Conservation (phyloP, 2,113 vertebrate genomes). For the Amblyopsis rosae region DNA sequence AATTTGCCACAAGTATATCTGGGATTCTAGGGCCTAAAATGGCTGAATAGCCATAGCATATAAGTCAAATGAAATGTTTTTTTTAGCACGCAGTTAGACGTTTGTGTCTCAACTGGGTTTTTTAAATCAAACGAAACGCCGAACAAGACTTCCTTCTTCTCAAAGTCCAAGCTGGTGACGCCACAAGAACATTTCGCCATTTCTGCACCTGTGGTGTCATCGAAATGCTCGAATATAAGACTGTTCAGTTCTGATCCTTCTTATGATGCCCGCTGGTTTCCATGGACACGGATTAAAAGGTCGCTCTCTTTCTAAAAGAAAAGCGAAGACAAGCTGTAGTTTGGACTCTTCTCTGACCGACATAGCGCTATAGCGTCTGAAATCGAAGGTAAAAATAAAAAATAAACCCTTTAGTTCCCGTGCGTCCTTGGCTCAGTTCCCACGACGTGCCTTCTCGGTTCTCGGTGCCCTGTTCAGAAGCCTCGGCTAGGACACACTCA, state of each 20-base stretch:
- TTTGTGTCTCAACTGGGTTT: background rate
- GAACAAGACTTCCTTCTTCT: conserved; percentile 28
- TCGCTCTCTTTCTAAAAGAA: conserved; percentile 31
- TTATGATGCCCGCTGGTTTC: conserved; percentile 54
- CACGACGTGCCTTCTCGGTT: conserved; percentile 59
- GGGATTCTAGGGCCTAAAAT: conserved; percentile 56
- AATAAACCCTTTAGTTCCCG: conserved; percentile 58
- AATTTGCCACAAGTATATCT: conserved; percentile 55
- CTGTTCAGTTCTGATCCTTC: conserved; percentile 47
- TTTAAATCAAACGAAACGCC: conserved; percentile 14
- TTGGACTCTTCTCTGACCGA: conserved; percentile 22
- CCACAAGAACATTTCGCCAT: conserved; percentile 62
- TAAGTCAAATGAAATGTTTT: conserved; percentile 55
- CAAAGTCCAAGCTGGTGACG: conserved; percentile 61
- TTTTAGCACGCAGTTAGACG: conserved; percentile 8
- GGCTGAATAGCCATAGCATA: conserved; percentile 58
- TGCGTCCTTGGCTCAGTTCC: conserved; percentile 66
- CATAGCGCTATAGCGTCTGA: conserved; percentile 23
- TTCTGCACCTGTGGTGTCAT: conserved; percentile 76
- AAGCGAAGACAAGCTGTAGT: background rate
- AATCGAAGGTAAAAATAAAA: conserved; percentile 20
- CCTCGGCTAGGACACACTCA: conserved; percentile 23
- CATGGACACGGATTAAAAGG: conserved; percentile 35
- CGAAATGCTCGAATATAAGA: conserved; percentile 41
- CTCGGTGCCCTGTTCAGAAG: conserved; percentile 49